A percentile compares a stretch with the other conserved stretches of the same genome.
Conservation (phyloP, 2,888 invertebrate species). For the Ryuthela nishihirai region DNA sequence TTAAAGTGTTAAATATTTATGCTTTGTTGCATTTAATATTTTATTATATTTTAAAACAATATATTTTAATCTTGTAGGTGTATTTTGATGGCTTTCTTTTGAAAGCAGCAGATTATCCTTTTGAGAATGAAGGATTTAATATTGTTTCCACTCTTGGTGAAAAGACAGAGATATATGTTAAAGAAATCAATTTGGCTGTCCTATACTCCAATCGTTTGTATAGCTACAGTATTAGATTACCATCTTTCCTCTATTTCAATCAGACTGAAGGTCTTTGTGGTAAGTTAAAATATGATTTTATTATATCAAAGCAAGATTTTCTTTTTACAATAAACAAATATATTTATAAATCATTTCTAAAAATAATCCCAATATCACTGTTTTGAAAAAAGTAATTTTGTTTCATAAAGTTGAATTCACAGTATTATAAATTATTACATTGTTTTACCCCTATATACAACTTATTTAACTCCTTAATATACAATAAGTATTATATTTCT, state of each 20-base stretch:
- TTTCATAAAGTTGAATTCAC: too few species aligned
- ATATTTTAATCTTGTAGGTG: slow-evolving; percentile 29
- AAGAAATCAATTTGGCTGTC: slow-evolving; percentile 67
- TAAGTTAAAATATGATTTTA: slow-evolving; percentile 55
- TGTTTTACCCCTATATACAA: too few species aligned
- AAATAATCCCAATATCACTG: too few species aligned
- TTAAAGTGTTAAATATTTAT: too few species aligned
- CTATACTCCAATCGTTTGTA: slow-evolving; percentile 53
- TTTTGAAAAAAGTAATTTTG: too few species aligned
- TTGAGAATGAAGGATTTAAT: slow-evolving; percentile 61
- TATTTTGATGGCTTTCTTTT: slow-evolving; percentile 54
- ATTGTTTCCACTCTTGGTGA: slow-evolving; percentile 59
- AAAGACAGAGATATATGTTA: slow-evolving; percentile 63
- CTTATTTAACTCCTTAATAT: not conserved
- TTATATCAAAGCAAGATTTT: not conserved
- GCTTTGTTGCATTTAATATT: too few species aligned
- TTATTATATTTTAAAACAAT: slow-evolving; percentile 1
- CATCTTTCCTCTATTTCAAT: slow-evolving; percentile 68
- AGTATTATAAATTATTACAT: too few species aligned
- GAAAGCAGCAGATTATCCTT: slow-evolving; percentile 54
- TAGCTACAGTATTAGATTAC: slow-evolving; percentile 59
- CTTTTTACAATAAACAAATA: not conserved
- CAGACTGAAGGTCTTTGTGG: slow-evolving; percentile 78
- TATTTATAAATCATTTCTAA: too few species aligned
- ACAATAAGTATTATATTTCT: not conserved